Conservation (phyloP, 2,888 invertebrate species). For the Dendrolimus pini region DNA sequence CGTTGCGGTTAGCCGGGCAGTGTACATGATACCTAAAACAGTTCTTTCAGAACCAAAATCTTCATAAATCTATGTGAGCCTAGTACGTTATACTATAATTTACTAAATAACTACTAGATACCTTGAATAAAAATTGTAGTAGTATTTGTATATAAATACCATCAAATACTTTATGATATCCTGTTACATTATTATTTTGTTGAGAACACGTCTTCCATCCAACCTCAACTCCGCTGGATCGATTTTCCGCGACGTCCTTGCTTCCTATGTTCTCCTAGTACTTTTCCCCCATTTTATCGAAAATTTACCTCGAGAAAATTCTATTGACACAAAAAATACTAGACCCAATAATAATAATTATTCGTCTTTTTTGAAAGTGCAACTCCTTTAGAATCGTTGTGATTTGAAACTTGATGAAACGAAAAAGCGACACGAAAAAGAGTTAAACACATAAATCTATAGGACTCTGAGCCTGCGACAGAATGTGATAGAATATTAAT, state of each 20-base stretch:
- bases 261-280: constrained; percentile 39
- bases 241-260: constrained; percentile 16
- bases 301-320: constrained; percentile 44
- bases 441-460: no score
- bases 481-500: no score
- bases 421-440: no score
- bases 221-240: constrained; percentile 13
- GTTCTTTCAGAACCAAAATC: constrained; percentile 4
- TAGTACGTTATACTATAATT: constrained; percentile 38
- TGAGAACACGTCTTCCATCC: constrained; percentile 7
- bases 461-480: no score
- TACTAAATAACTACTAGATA: constrained; percentile 33
- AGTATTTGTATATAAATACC: constrained; percentile 26
- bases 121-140: constrained; percentile 28
- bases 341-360: no score
- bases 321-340: no score
- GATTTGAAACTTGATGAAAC: no score
- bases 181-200: constrained; percentile 45
- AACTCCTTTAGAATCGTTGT: no score
- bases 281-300: constrained; percentile 61
- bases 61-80: constrained; percentile 25
- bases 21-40: no score
- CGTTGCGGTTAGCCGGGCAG: no score
- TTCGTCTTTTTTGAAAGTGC: no score
- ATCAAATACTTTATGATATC: constrained; percentile 28